Percentiles rank a stretch among this genome's conserved stretches.
Conservation (phyloP, 2,888 invertebrate species). For the Morpho helenor region DNA sequence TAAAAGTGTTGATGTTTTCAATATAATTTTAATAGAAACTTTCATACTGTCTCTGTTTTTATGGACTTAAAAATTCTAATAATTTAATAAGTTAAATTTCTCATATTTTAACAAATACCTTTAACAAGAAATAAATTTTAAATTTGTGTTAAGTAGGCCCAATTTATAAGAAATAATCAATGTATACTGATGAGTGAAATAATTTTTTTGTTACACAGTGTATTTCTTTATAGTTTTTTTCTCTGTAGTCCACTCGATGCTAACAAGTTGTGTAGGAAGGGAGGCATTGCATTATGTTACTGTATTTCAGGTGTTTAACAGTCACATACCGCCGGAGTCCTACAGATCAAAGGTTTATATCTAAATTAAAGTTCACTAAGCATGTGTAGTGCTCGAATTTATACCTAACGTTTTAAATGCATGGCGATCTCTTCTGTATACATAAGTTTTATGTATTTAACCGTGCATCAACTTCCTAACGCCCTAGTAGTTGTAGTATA, state of each 20-base stretch:
- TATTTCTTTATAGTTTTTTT: constrained; percentile 1
- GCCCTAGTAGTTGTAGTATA: constrained; percentile 4
- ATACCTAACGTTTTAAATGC: constrained; percentile 45
- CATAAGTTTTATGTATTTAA: constrained; percentile 33
- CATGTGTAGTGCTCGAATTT: constrained; percentile 68
- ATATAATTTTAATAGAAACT: too few species aligned
- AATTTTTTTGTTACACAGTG: not conserved
- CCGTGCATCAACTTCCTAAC: constrained; percentile 33
- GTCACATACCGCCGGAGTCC: constrained; percentile 95
- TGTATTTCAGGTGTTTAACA: constrained; percentile 94
- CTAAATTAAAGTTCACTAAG: constrained; percentile 71
- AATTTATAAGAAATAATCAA: too few species aligned
- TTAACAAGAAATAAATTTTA: too few species aligned
- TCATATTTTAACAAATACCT: too few species aligned
- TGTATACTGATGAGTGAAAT: too few species aligned
- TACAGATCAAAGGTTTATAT: constrained; percentile 94
- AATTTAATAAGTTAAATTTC: too few species aligned
- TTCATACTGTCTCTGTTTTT: too few species aligned
- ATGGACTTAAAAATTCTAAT: too few species aligned
- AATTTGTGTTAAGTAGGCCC: too few species aligned
- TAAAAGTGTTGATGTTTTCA: too few species aligned
- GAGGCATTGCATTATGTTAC: constrained; percentile 71
- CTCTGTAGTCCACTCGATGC: constrained; percentile 4
- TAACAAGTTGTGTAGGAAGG: constrained; percentile 32
- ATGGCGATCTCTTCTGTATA: constrained; percentile 46